These are phyloP conservation scores for Cichlasoma orientale DNA, from an alignment of 2,797 vertebrate species.

Conservation along the genomic window DNA sequence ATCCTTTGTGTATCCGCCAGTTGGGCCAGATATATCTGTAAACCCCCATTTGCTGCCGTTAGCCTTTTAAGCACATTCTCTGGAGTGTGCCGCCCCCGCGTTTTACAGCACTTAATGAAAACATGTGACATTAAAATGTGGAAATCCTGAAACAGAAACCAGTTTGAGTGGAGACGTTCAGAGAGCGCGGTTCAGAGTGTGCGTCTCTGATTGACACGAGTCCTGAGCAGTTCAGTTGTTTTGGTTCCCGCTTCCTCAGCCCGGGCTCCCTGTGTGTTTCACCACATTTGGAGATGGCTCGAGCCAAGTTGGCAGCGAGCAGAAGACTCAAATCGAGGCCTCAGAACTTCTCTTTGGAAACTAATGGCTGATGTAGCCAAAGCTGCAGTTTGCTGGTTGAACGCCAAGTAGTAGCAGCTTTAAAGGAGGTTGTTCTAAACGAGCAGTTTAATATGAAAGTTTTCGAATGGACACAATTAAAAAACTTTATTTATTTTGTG, in stretches of 20 bases:
- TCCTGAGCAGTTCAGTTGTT: neutral
- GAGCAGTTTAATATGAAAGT: neutral
- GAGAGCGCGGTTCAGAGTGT: neutral
- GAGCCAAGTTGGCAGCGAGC: conserved; percentile 18
- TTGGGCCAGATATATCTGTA: neutral
- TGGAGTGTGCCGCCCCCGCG: neutral
- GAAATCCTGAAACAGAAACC: neutral
- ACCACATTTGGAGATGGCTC: neutral
- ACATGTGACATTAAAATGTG: neutral
- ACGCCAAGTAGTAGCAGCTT: conserved; percentile 12
- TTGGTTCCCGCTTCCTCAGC: neutral
- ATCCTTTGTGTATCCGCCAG: neutral
- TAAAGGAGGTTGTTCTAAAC: conserved; percentile 5
- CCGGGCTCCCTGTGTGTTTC: neutral
- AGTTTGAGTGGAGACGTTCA: neutral
- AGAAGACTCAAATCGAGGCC: conserved; percentile 7
- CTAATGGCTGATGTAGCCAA: neutral
- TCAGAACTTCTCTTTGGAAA: conserved; percentile 26
- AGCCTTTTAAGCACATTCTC: conserved; percentile 16
- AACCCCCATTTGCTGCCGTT: neutral
- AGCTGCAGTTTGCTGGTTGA: neutral
- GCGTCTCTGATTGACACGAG: neutral
- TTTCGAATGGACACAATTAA: neutral
- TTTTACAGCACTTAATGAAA: conserved; percentile 6
- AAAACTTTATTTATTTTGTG: neutral